Base-by-base conservation (phyloP, 2,888 invertebrate species). In the Ephialtes manifestator region DNA sequence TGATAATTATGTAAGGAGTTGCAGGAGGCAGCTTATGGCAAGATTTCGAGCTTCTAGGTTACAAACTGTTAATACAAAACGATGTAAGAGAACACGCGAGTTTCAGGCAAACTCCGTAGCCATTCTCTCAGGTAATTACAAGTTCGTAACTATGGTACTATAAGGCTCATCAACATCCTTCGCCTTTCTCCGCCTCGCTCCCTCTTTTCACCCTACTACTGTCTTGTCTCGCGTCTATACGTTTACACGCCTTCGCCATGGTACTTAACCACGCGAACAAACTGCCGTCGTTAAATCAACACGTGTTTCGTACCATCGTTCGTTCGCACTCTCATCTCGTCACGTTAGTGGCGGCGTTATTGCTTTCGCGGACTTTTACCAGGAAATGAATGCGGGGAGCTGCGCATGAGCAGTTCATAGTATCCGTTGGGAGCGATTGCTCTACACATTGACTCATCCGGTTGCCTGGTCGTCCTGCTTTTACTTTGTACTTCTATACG, bases 71-170 rank as follows among this genome's bases (percentile, higher is more conserved):
- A 53, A 55, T 24, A 24, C 24, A 46, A 68, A 63, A 75, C 78
- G 53, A 75, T 46, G 79, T 39, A 58, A 67, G 48, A 75, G 48
- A 75, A 65, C 20, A 53, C 72, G 51, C 39, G 24, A 68, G 46
- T 39, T 71, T 58, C 18, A 53, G 18, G 28, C 28, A 63, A 79
- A 46, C 75, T 70, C 51, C 35, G 31, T 18, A 24, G 77, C 65
- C 48, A 68, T 82, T 82, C 58, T 65, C 51, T 11, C 51, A 24
- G 67, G 53, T 39, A 78, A 83, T 72, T 67, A 77, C 63, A 67
- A 76, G 48, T 78, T 35, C 48, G 68, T 28, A 78, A 83, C 39
- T 68, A 48, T 39, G 39, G 39, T 15, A 28, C 46, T 1, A 39
- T 39, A 53, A 78, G 35, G 24, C 71, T 71, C 70, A 75, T 81